These are phyloP conservation scores for Gymnoscelis rufifasciata DNA, from an alignment of 2,888 invertebrate species.

Conservation along the genomic window DNA sequence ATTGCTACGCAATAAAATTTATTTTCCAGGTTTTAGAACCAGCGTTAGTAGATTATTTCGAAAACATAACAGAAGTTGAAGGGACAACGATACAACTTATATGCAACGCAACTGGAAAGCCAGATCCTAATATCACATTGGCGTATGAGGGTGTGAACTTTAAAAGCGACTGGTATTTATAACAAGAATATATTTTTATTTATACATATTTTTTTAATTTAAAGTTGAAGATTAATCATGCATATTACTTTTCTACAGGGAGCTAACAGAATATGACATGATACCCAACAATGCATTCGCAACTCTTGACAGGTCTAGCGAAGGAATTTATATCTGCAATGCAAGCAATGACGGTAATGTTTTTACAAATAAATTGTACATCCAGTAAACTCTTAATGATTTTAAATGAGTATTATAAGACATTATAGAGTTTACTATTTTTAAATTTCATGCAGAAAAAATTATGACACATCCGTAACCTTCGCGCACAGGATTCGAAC, in stretches of 20 bases:
- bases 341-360: conserved; percentile 56
- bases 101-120: conserved; percentile 54
- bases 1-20: no score
- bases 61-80: conserved; percentile 47
- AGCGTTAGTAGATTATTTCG: conserved; percentile 48
- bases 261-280: conserved; percentile 33
- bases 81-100: conserved; percentile 41
- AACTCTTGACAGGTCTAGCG: conserved; percentile 38
- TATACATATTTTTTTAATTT: no score
- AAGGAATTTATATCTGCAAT: conserved; percentile 55
- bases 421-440: no score
- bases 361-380: not conserved
- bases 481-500: no score
- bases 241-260: conserved; percentile 24
- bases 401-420: no score
- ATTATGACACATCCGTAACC: no score
- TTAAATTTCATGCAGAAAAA: no score
- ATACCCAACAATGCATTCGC: conserved; percentile 41
- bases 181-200: no score
- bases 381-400: no score
- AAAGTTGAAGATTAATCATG: no score
- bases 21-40: conserved; percentile 47
- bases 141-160: conserved; percentile 38
- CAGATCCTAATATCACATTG: conserved; percentile 49
- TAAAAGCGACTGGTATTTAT: conserved; percentile 42